Base-by-base conservation (phyloP, 2,797 vertebrate genomes). In the Megalops cyprinoides region DNA sequence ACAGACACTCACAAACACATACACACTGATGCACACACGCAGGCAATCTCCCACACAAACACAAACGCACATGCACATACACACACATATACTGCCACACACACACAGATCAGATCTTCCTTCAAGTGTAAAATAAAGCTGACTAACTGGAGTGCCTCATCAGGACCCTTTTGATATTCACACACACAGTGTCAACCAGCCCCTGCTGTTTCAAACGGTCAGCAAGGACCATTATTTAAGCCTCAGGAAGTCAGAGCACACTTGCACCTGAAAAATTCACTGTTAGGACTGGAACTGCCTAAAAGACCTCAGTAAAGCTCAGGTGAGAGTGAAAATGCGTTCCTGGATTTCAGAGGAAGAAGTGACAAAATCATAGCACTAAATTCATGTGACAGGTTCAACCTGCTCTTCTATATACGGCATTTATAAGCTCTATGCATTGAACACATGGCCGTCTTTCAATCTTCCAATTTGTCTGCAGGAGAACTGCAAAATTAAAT, bases 41-140 rank as follows among this genome's bases (percentile, higher is more conserved):
- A 9, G n/a, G 12, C n/a, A 10, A n/a, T 15, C 53, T 15, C 53
- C 1, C 28, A 23, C 49, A 55, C 62, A 25, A 55, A 46, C 65
- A 25, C 69, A 31, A 23, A 67, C 79, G 55, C 55, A 81, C 34
- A 58, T 1, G 58, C 55, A 58, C 55, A 58, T 23, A n/a, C 1
- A 58, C n/a, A 20, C 55, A 60, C 71, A 78, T n/a, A n/a, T n/a
- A n/a, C n/a, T n/a, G n/a, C n/a, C 79, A 77, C 48, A 73, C 56
- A 79, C 65, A 53, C 9, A 18, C 48, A 34, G 10, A 76, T 12
- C 4, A 18, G 6, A 23, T 76, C 31, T 81, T 34, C 0, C 67
- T 78, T 56, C 81, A 88, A 84, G 84, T 48, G 78, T 62, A 81
- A 88, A 85, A 82, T 65, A 76, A 48, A 51, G 88, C 81, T 86